Conservation (phyloP, 2,113 vertebrate genomes). For the Nerophis ophidion region DNA sequence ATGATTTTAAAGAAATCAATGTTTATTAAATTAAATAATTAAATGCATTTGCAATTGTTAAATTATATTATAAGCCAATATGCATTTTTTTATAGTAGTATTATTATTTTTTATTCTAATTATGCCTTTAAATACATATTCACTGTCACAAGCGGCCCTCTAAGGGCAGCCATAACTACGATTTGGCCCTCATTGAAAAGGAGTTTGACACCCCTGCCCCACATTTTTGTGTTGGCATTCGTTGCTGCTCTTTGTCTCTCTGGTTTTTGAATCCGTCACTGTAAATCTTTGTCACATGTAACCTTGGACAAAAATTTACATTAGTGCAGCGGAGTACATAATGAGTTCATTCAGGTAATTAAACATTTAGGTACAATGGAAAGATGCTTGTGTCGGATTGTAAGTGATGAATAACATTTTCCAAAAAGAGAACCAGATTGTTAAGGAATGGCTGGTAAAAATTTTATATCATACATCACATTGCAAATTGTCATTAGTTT, state of each 20-base stretch:
- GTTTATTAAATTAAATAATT: too few relatives aligned
- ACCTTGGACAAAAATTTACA: conserved; percentile 70
- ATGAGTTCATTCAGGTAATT: conserved; percentile 75
- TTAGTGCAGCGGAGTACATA: conserved; percentile 68
- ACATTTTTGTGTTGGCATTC: conserved; percentile 32
- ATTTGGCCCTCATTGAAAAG: too few relatives aligned
- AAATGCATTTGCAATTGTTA: too few relatives aligned
- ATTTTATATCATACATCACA: too few relatives aligned
- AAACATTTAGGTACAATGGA: conserved; percentile 68
- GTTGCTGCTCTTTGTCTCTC: conserved; percentile 37
- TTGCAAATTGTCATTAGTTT: not conserved
- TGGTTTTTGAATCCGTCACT: conserved; percentile 58
- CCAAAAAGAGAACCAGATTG: not conserved
- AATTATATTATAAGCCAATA: too few relatives aligned
- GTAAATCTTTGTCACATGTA: conserved; percentile 69
- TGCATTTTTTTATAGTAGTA: too few relatives aligned
- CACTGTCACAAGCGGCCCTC: too few relatives aligned
- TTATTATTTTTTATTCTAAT: too few relatives aligned
- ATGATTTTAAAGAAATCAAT: too few relatives aligned
- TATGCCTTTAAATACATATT: too few relatives aligned
- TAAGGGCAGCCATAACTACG: too few relatives aligned
- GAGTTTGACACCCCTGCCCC: too few relatives aligned
- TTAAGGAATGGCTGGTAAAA: not conserved
- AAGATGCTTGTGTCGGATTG: conserved; percentile 32
- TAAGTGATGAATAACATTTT: conserved; percentile 38